These are phyloP conservation scores for Nematostella vectensis DNA, from an alignment of 92 coral and sea anemone genomes.

Conservation along the genomic window DNA sequence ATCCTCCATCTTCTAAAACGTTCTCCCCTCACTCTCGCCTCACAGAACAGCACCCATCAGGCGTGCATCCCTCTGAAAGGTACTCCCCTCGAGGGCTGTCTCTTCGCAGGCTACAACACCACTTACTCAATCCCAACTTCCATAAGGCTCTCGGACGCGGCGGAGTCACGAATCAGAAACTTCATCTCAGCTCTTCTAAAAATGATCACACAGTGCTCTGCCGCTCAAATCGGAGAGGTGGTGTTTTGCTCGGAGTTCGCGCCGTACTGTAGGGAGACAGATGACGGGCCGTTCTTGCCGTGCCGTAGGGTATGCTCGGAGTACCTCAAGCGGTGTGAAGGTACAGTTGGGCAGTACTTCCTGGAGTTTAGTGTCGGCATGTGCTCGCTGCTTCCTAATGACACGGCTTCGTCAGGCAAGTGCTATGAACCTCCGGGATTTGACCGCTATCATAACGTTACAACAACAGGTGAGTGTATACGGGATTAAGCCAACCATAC, in stretches of 20 bases:
- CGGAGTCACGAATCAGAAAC: background rate
- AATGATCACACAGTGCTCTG: slow-evolving; percentile 9
- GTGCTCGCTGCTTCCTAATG: slow-evolving; percentile 22
- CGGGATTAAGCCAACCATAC: too few relatives aligned
- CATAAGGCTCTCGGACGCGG: slow-evolving; percentile 5
- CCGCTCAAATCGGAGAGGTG: slow-evolving; percentile 15
- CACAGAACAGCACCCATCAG: background rate
- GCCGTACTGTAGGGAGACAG: slow-evolving; percentile 31
- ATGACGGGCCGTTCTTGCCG: slow-evolving; percentile 35
- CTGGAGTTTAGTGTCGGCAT: background rate
- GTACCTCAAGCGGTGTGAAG: slow-evolving; percentile 49
- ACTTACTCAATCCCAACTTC: slow-evolving; percentile 9
- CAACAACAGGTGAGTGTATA: slow-evolving; percentile 9
- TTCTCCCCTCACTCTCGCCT: too few relatives aligned
- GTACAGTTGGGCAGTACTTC: slow-evolving; percentile 3
- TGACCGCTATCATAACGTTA: slow-evolving; percentile 7
- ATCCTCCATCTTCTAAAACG: too few relatives aligned
- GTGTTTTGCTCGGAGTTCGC: slow-evolving; percentile 33
- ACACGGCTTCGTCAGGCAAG: slow-evolving; percentile 7
- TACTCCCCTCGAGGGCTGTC: slow-evolving; percentile 13
- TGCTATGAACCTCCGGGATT: slow-evolving; percentile 28
- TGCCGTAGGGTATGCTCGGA: slow-evolving; percentile 70
- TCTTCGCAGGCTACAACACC: slow-evolving; percentile 14
- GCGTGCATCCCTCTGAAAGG: slow-evolving; percentile 10
- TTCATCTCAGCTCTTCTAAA: background rate